Percentiles rank a stretch among this genome's conserved stretches.
Conservation (phyloP, 1,140 invertebrate genomes). For the Hylyphantes graminicola region DNA sequence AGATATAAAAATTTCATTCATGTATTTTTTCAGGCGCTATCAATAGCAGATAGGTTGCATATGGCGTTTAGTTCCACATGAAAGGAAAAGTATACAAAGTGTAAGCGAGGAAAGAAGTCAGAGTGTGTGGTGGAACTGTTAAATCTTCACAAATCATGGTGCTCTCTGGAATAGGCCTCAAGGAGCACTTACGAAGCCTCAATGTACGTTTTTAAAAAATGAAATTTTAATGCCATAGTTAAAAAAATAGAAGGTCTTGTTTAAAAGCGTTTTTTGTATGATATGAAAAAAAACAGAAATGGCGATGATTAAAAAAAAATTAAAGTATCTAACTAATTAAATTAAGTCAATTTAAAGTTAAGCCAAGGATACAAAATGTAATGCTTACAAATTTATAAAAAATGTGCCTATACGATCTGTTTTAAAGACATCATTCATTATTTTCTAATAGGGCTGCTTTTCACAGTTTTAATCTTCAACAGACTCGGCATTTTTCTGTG, state of each 20-base stretch:
- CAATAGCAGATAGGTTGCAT: conserved; percentile 30
- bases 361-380: no score
- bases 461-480: no score
- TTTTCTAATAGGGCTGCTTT: no score
- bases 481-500: no score
- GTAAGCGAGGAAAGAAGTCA: conserved; percentile 34
- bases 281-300: no score
- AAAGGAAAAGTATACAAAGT: conserved; percentile 11
- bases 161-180: conserved; percentile 68
- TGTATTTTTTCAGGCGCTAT: conserved; percentile 40
- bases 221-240: no score
- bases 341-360: no score
- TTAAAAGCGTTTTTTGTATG: neutral
- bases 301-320: no score
- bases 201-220: neutral
- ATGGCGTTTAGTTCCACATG: conserved; percentile 42
- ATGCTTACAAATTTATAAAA: no score
- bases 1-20: neutral
- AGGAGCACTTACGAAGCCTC: conserved; percentile 63
- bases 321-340: no score
- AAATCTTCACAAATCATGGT: conserved; percentile 64
- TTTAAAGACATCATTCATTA: no score
- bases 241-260: neutral
- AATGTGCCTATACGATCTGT: no score
- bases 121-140: conserved; percentile 34